Conservation (phyloP, 2,113 vertebrate genomes). For the Syrrhaptes paradoxus region DNA sequence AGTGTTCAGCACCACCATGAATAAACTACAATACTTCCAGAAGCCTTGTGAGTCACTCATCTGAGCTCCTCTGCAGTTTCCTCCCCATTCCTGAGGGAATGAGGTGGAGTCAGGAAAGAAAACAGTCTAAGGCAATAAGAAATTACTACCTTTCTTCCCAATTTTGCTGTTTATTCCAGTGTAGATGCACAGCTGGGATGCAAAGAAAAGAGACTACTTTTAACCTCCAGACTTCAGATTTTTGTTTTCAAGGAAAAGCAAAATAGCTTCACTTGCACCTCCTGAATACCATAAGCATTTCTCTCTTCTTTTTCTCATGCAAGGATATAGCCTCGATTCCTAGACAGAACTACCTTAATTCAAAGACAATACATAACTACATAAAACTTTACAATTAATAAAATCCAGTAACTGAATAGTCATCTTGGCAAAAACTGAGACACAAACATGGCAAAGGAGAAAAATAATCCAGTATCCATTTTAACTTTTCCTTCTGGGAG, state of each 20-base stretch:
- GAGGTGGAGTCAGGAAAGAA: constrained; percentile 39
- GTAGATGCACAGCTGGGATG: neutral
- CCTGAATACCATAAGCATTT: neutral
- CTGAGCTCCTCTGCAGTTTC: constrained; percentile 35
- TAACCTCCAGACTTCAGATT: neutral
- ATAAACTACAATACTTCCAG: constrained; percentile 16
- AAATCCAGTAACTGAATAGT: neutral
- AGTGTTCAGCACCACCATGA: neutral
- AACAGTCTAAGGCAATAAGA: neutral
- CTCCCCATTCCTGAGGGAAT: constrained; percentile 41
- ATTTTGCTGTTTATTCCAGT: neutral
- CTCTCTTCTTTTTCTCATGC: neutral
- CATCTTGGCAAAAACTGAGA: neutral
- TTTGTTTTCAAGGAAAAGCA: neutral
- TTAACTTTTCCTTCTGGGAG: neutral
- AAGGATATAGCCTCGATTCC: neutral
- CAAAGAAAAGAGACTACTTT: neutral
- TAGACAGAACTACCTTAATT: neutral
- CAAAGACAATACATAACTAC: neutral
- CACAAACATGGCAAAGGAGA: neutral
- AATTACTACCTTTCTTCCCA: constrained; percentile 39
- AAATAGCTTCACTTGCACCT: neutral
- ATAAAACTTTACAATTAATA: neutral
- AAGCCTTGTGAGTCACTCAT: constrained; percentile 38
- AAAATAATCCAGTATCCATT: neutral